phyloP scores from a whole-genome alignment of 2,113 vertebrate genomes.

The Heterocephalus glaber region DNA sequence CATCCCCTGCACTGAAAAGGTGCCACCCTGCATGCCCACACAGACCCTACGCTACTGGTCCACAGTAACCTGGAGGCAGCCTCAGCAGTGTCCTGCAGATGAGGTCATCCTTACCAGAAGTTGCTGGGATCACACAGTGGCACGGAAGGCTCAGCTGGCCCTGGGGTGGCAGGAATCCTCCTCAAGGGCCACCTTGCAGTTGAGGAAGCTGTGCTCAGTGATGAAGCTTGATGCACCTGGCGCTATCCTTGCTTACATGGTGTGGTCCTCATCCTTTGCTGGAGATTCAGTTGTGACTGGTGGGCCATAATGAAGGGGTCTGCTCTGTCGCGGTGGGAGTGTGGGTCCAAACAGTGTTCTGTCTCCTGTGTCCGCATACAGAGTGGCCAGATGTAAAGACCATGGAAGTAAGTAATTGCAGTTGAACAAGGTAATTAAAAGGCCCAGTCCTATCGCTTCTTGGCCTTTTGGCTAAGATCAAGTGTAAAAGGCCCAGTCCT shows the following conservation, averaged over 20 bases:
- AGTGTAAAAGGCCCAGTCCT: not conserved
- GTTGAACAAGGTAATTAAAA: slow-evolving; percentile 26
- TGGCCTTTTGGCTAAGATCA: too few species aligned
- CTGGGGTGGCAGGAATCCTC: not conserved
- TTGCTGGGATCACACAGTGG: not conserved
- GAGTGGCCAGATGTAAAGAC: not conserved
- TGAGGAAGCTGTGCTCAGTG: too few species aligned
- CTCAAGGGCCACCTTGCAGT: not conserved
- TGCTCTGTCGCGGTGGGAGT: not conserved
- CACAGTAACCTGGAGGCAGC: not conserved
- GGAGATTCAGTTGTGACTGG: not conserved
- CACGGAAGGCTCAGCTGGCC: not conserved
- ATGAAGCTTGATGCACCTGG: not conserved
- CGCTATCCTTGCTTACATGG: not conserved
- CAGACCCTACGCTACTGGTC: not conserved
- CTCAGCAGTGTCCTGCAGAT: not conserved
- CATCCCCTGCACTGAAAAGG: not conserved
- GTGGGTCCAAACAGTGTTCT: not conserved
- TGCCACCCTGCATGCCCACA: accelerated
- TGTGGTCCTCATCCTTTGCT: not conserved
- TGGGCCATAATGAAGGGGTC: not conserved
- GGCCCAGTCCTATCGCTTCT: not conserved
- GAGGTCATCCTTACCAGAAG: not conserved
- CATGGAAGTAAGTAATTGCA: not conserved
- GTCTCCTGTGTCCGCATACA: not conserved